These are phyloP conservation scores for Druceiella hillmani DNA, from an alignment of 2,888 invertebrate species.

Conservation along the genomic window DNA sequence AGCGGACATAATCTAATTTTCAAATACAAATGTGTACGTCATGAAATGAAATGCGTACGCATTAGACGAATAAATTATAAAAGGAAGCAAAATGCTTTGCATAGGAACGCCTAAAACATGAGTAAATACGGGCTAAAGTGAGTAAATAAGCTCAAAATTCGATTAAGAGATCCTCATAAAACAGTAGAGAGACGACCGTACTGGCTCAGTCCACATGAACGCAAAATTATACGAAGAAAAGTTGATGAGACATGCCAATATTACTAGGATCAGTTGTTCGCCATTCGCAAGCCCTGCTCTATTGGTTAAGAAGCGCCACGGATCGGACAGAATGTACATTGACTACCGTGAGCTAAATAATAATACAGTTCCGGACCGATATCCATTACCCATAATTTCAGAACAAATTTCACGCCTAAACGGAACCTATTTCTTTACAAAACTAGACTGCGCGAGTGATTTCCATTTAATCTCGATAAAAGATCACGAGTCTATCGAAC, in stretches of 20 bases:
- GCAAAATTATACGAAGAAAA: constrained; percentile 6
- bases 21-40: too few species aligned
- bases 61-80: too few species aligned
- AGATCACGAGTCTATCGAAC: too few species aligned
- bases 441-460: too few species aligned
- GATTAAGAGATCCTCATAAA: constrained; percentile 7
- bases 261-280: constrained; percentile 15
- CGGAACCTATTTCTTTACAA: constrained; percentile 13
- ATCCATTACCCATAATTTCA: constrained; percentile 16
- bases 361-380: constrained; percentile 16
- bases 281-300: constrained; percentile 17
- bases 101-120: too few species aligned
- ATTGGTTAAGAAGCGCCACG: constrained; percentile 15
- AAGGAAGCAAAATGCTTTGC: too few species aligned
- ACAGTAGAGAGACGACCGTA: constrained; percentile 13
- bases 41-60: too few species aligned
- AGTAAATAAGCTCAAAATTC: too few species aligned
- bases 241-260: constrained; percentile 1
- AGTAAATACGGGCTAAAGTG: too few species aligned
- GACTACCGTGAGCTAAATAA: constrained; percentile 18
- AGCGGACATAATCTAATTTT: too few species aligned
- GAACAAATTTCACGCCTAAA: constrained; percentile 12
- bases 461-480: too few species aligned
- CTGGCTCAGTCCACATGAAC: constrained; percentile 8
- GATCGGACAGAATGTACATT: constrained; percentile 13